Conservation (phyloP, 2,113 vertebrate genomes). For the Rhinoderma darwinii region DNA sequence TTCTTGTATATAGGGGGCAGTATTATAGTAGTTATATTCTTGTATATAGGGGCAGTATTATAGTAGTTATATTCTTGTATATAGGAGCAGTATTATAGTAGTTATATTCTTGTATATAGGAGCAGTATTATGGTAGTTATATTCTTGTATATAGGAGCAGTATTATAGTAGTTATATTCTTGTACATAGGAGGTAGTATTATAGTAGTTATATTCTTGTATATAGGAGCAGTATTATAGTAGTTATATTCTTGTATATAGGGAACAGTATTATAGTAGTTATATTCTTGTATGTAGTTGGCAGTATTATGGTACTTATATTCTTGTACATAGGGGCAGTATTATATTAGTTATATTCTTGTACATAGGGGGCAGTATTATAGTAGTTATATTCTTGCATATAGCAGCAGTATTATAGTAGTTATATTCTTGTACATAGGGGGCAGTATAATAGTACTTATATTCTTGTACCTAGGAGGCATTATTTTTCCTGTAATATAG, state of each 20-base stretch:
- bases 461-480: not conserved
- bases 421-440: not conserved
- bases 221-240: not conserved
- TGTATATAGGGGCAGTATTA: not conserved
- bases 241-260: not conserved
- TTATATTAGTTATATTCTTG: not conserved
- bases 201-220: slow-evolving; percentile 1
- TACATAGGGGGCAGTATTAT: not conserved
- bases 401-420: not conserved
- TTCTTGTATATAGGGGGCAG: not conserved
- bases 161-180: slow-evolving; percentile 22
- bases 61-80: slow-evolving; percentile 1
- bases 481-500: too few species aligned
- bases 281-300: not conserved
- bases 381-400: not conserved
- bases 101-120: slow-evolving; percentile 3
- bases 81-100: slow-evolving; percentile 1
- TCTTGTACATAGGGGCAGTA: not conserved
- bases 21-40: slow-evolving; percentile 27
- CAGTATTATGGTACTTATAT: not conserved
- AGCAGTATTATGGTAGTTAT: not conserved
- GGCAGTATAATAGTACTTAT: not conserved
- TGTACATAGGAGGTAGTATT: slow-evolving; percentile 6
- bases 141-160: not conserved
- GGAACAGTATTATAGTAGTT: not conserved